Evolutionary conservation across 1,140 invertebrate genomes (phyloP).

Genomic region (Thaumatotibia leucotreta): DNA sequence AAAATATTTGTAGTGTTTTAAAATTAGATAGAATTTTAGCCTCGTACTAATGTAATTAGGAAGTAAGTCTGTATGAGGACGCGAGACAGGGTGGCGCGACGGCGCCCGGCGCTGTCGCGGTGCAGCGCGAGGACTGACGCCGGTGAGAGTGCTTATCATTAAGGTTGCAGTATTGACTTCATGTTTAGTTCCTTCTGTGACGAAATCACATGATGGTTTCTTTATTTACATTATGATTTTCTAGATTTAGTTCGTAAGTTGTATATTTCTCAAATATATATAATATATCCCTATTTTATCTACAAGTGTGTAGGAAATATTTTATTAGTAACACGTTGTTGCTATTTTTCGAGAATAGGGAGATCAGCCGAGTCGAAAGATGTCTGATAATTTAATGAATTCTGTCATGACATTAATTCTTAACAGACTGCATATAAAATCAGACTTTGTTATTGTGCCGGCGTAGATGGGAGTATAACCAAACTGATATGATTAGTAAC

Average conservation of each 20-base stretch:
- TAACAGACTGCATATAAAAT: neutral
- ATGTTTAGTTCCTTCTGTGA: constrained; percentile 12
- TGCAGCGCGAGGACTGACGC: neutral
- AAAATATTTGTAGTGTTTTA: constrained; percentile 10
- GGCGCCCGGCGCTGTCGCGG: neutral
- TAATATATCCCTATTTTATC: constrained; percentile 4
- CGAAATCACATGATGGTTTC: constrained; percentile 3
- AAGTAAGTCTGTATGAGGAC: neutral
- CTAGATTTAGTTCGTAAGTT: constrained; percentile 12
- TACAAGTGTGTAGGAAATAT: constrained; percentile 9
- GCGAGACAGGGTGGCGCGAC: neutral
- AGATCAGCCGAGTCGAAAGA: neutral
- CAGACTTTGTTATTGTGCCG: neutral
- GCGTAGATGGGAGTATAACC: neutral
- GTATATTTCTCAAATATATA: constrained; percentile 14
- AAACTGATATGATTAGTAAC: neutral
- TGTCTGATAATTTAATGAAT: neutral
- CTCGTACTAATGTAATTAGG: constrained; percentile 10
- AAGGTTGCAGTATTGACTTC: constrained; percentile 12
- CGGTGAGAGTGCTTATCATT: neutral
- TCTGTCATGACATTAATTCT: neutral
- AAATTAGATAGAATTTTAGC: constrained; percentile 12
- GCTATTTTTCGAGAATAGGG: neutral
- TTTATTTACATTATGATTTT: constrained; percentile 11
- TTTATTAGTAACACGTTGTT: constrained; percentile 1